These are phyloP conservation scores for Corydoras maculifer DNA, from an alignment of 2,113 vertebrate species.

Conservation along the genomic window DNA sequence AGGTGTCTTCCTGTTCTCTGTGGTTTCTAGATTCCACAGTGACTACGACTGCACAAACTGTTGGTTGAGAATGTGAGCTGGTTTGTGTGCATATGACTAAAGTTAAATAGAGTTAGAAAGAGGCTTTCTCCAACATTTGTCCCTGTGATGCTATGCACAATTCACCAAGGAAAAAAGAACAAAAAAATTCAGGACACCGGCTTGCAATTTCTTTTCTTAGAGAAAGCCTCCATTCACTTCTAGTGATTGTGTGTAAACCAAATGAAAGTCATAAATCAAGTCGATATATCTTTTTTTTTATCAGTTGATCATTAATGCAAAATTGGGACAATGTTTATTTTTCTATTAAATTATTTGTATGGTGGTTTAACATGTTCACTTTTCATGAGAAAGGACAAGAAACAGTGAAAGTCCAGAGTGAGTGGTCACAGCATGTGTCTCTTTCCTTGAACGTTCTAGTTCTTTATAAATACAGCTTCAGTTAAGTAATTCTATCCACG, in stretches of 20 bases:
- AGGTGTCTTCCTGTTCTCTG: slow-evolving; percentile 60
- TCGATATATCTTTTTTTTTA: slow-evolving; percentile 60
- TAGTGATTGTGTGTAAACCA: slow-evolving; percentile 60
- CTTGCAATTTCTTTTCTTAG: slow-evolving; percentile 38
- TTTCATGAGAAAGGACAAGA: too few species aligned
- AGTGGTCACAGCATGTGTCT: too few species aligned
- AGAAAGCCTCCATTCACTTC: slow-evolving; percentile 49
- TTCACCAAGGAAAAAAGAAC: slow-evolving; percentile 42
- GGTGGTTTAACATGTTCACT: too few species aligned
- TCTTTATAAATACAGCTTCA: too few species aligned
- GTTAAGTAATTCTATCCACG: too few species aligned
- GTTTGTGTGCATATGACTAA: slow-evolving; percentile 3
- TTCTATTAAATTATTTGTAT: slow-evolving; percentile 35
- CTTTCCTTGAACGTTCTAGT: too few species aligned
- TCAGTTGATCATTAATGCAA: slow-evolving; percentile 71
- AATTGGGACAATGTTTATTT: slow-evolving; percentile 73
- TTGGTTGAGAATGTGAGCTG: slow-evolving; percentile 37
- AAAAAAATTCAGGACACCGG: slow-evolving; percentile 12
- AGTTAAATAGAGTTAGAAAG: slow-evolving; percentile 6
- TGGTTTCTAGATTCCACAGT: slow-evolving; percentile 28
- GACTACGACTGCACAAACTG: slow-evolving; percentile 23
- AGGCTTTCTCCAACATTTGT: slow-evolving; percentile 24
- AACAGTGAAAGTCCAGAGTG: too few species aligned
- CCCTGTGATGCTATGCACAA: slow-evolving; percentile 47
- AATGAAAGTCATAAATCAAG: slow-evolving; percentile 35